Percentiles rank a stretch among this genome's conserved stretches.
Conservation (phyloP, 2,113 vertebrate genomes). For the Dipodomys spectabilis region DNA sequence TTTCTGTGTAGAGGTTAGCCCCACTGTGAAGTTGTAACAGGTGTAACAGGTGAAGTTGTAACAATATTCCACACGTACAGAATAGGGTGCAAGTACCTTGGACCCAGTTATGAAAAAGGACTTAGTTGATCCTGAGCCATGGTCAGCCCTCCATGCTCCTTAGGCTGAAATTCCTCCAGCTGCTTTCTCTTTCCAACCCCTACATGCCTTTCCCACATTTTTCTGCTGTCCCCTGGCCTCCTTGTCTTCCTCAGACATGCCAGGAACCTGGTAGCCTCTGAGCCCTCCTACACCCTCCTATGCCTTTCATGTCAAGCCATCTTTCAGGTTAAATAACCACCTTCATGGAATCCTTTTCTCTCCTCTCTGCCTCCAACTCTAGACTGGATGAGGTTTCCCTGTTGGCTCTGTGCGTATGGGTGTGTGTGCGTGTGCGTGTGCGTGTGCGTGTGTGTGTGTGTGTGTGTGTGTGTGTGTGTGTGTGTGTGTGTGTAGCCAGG, state of each 20-base stretch:
- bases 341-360: not conserved
- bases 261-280: not conserved
- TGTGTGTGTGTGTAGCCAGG: too few species aligned
- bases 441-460: too few species aligned
- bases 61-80: too few species aligned
- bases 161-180: accelerated
- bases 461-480: too few species aligned
- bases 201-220: not conserved
- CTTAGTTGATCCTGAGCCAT: accelerated
- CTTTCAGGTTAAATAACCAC: not conserved
- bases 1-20: not conserved
- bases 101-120: not conserved
- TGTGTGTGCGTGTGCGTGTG: too few species aligned
- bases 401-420: not conserved
- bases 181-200: not conserved
- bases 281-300: not conserved
- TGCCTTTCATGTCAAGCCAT: not conserved
- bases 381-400: not conserved
- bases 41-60: not conserved
- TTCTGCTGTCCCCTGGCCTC: not conserved
- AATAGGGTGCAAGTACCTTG: not conserved
- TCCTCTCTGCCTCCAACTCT: not conserved
- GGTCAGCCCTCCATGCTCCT: not conserved
- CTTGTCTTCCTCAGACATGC: not conserved
- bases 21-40: not conserved